These are phyloP conservation scores for Chelonus formosanus DNA, from an alignment of 2,888 invertebrate genomes.

Conservation along the genomic window DNA sequence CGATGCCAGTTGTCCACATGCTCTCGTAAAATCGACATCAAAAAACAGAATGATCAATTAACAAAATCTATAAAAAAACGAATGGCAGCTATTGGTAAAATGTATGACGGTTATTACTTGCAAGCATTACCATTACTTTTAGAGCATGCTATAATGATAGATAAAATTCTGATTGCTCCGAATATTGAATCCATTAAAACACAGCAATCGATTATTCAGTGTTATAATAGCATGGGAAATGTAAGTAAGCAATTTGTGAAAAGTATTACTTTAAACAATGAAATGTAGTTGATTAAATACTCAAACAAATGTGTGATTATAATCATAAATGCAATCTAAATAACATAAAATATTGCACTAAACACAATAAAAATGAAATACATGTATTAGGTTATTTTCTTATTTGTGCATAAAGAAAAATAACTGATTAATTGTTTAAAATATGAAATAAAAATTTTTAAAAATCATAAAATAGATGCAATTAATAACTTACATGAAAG, in stretches of 20 bases:
- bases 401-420: no score
- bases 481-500: no score
- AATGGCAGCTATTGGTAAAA: slow-evolving; percentile 50
- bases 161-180: slow-evolving; percentile 53
- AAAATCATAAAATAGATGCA: no score
- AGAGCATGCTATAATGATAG: slow-evolving; percentile 53
- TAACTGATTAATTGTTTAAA: no score
- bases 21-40: slow-evolving; percentile 44
- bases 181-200: slow-evolving; percentile 59
- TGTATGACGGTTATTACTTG: slow-evolving; percentile 54
- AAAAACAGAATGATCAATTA: slow-evolving; percentile 47
- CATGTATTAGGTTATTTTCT: no score
- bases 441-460: no score
- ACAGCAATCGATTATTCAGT: slow-evolving; percentile 61
- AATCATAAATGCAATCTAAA: no score
- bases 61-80: slow-evolving; percentile 52
- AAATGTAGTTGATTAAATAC: no score
- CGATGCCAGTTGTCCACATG: slow-evolving; percentile 44
- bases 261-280: no score
- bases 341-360: no score
- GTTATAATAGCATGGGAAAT: slow-evolving; percentile 57
- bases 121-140: slow-evolving; percentile 55
- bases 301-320: no score
- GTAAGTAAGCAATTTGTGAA: slow-evolving; percentile 23
- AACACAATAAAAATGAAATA: no score